Conservation (phyloP, 2,797 vertebrate genomes). For the Cheirogaleus major region DNA sequence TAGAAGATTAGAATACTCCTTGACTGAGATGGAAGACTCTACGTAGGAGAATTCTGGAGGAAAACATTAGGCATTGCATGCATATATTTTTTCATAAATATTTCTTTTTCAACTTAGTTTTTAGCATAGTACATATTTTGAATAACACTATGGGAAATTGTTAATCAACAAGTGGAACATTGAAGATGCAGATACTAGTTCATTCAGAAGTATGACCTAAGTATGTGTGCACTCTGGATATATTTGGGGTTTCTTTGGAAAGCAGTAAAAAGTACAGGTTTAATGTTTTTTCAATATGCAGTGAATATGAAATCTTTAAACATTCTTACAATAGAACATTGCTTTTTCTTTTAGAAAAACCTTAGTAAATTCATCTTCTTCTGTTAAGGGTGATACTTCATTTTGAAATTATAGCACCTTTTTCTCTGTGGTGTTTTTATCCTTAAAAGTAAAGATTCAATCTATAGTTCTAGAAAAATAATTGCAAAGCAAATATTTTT, state of each 20-base stretch:
- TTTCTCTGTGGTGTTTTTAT: slow-evolving; percentile 33
- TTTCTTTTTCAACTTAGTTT: not conserved
- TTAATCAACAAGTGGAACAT: not conserved
- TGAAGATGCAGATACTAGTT: not conserved
- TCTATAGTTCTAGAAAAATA: not conserved
- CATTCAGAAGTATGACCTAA: not conserved
- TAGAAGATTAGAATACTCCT: not conserved
- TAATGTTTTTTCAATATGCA: slow-evolving; percentile 35
- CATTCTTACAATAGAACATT: not conserved
- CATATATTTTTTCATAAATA: not conserved
- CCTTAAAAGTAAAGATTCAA: not conserved
- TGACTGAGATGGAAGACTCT: not conserved
- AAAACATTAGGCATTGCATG: not conserved
- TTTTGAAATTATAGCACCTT: slow-evolving; percentile 49
- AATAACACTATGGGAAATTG: not conserved
- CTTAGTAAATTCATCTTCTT: slow-evolving; percentile 35
- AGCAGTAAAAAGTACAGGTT: slow-evolving; percentile 42
- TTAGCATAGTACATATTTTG: not conserved
- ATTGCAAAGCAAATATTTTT: slow-evolving; percentile 14
- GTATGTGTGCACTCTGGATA: not conserved
- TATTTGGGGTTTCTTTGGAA: slow-evolving; percentile 39
- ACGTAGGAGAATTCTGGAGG: not conserved
- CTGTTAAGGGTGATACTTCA: slow-evolving; percentile 24
- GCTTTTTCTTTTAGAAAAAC: not conserved
- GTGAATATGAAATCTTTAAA: slow-evolving; percentile 13